Base-by-base conservation (phyloP, 1,140 invertebrate species). In the Zaprionus nigranus region DNA sequence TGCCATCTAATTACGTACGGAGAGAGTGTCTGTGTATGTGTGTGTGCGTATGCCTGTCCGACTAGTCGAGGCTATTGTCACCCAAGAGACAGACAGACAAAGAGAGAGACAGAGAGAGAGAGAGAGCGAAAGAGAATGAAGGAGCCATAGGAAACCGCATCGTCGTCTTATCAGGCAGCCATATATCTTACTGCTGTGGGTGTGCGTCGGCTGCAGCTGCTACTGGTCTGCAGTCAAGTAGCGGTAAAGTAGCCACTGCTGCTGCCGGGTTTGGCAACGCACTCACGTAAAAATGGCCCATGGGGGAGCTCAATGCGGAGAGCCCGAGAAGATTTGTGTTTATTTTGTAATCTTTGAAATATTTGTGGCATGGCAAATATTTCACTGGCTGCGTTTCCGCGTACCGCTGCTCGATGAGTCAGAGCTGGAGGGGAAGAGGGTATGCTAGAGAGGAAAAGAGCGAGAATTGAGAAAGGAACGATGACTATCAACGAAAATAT, bases 291-390 rank as follows among this genome's bases (percentile, higher is more conserved):
- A 72, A 66, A 61, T 72, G 57, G 70, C 75, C 22, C 66, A 67
- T 67, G 59, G 63, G 74, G 61, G 20, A 49, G 24, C 57, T 15
- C 15, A 40, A 36, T 24, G 22, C 12, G 30, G 61, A 65, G 53
- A 57, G 67, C 62, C 63, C 51, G 46, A 38, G 49, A 76, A 87
- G 84, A 87, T 87, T 87, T 87, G 84, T 87, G 85, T 90, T 88
- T 90, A 84, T 88, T 84, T 88, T 81, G 81, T 84, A 90, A 87
- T 87, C 84, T 90, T 81, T 87, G 85, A 87, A 88, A 87, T 87
- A 87, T 87, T 87, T 87, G 85, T 87, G 84, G 85, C 84, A 87
- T 87, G 81, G 78, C 84, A 87, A 87, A 88, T 90, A 87, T 87
- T 87, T 90, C 75, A 79, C 72, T 78, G 66, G 78, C 62, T 76